These are phyloP conservation scores for Paramormyrops hopkinsi DNA, from an alignment of 2,797 vertebrate genomes.

Conservation along the genomic window DNA sequence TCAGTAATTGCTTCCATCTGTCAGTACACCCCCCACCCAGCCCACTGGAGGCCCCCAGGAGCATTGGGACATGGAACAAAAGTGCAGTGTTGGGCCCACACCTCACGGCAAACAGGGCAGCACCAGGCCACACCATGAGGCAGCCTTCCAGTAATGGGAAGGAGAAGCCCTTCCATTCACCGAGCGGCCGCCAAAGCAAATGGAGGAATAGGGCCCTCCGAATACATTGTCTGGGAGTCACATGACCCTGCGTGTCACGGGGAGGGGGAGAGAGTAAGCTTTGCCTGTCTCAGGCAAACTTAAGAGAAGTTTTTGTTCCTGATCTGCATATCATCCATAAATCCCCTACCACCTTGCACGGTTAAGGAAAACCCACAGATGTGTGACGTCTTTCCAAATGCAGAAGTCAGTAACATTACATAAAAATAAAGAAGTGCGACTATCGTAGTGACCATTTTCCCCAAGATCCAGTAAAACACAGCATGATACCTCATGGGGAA, in stretches of 20 bases:
- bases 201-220: slow-evolving; percentile 17
- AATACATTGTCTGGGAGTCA: not conserved
- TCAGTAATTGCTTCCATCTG: slow-evolving; percentile 34
- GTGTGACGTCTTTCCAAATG: not conserved
- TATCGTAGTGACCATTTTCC: not conserved
- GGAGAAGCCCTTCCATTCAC: slow-evolving; percentile 23
- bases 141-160: slow-evolving; percentile 26
- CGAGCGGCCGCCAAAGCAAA: slow-evolving; percentile 27
- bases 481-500: slow-evolving; percentile 10
- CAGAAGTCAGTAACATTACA: not conserved
- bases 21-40: slow-evolving; percentile 42
- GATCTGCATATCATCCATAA: not conserved
- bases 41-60: slow-evolving; percentile 42
- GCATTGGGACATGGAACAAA: slow-evolving; percentile 38
- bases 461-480: not conserved
- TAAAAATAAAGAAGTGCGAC: not conserved
- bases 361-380: not conserved
- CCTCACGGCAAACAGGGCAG: slow-evolving; percentile 21
- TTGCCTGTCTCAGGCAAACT: slow-evolving; percentile 3
- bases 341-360: not conserved
- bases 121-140: slow-evolving; percentile 17
- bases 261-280: not conserved
- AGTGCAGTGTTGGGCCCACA: slow-evolving; percentile 35
- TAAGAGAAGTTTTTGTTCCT: slow-evolving; percentile 19
- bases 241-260: slow-evolving; percentile 6